Conservation (phyloP, 2,888 invertebrate species). For the Epirrhoe alternata region DNA sequence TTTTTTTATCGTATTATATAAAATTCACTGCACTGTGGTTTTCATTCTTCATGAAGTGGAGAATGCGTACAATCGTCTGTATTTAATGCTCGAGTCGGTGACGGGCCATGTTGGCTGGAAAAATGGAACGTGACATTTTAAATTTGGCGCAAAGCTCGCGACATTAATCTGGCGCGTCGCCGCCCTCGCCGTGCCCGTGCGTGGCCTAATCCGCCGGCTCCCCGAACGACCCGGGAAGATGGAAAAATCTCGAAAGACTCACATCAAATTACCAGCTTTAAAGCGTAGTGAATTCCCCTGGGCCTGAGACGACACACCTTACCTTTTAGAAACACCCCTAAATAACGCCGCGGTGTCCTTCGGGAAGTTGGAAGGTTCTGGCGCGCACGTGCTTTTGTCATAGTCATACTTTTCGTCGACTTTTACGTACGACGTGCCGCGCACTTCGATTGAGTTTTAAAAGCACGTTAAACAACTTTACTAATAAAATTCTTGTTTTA, state of each 20-base stretch:
- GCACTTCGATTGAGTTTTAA: constrained; percentile 78
- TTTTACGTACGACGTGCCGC: constrained; percentile 80
- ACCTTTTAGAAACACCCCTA: constrained; percentile 79
- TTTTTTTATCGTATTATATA: background rate
- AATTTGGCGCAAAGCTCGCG: constrained; percentile 81
- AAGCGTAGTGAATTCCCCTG: constrained; percentile 79
- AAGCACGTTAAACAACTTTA: constrained; percentile 68
- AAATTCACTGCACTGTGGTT: background rate
- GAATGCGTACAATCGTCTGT: constrained; percentile 63
- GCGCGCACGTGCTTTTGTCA: constrained; percentile 82
- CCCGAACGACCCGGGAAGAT: constrained; percentile 78
- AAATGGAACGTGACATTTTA: constrained; percentile 83
- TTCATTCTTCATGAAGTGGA: constrained; percentile 13
- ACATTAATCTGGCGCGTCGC: constrained; percentile 82
- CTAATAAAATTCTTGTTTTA: constrained; percentile 70
- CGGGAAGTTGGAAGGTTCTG: constrained; percentile 79
- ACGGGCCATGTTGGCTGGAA: constrained; percentile 75
- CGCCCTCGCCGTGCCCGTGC: constrained; percentile 76
- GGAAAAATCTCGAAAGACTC: constrained; percentile 83
- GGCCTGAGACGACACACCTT: constrained; percentile 78
- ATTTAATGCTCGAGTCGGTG: constrained; percentile 66
- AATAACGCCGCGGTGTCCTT: constrained; percentile 78
- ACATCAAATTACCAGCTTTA: constrained; percentile 84
- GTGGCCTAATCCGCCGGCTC: constrained; percentile 79
- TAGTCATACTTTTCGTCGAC: constrained; percentile 78